A percentile compares a stretch with the other conserved stretches of the same genome.
Evolutionary conservation across 1,140 invertebrate species (phyloP).

Genomic region (Brachionus calyciflorus): DNA sequence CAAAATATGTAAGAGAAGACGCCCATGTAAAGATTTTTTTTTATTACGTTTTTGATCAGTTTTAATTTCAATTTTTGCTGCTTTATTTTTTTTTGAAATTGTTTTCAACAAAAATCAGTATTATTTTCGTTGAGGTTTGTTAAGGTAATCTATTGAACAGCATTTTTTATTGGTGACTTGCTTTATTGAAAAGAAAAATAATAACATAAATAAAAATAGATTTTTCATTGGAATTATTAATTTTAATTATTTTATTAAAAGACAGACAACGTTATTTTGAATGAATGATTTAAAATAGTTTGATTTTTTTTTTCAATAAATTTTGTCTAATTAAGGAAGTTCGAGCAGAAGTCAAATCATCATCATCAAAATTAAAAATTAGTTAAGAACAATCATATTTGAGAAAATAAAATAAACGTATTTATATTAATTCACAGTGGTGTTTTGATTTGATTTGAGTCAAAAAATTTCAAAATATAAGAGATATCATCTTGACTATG

Average conservation of each 20-base stretch:
- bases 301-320: slow-evolving; percentile 5
- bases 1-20: too few species aligned
- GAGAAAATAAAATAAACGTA: slow-evolving; percentile 17
- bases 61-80: too few species aligned
- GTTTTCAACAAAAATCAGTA: too few species aligned
- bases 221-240: not conserved
- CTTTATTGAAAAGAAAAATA: not conserved
- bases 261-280: slow-evolving; percentile 32
- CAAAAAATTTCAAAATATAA: not conserved
- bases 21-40: too few species aligned
- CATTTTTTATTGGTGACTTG: not conserved
- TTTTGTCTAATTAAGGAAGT: slow-evolving; percentile 27
- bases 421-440: slow-evolving; percentile 27
- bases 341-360: slow-evolving; percentile 42
- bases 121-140: too few species aligned
- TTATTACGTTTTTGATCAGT: too few species aligned
- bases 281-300: slow-evolving; percentile 37
- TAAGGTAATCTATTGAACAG: too few species aligned
- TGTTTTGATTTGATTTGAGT: not conserved
- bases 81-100: too few species aligned
- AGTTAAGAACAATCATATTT: not conserved
- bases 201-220: not conserved
- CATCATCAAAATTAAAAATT: slow-evolving; percentile 23
- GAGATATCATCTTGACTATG: slow-evolving; percentile 10
- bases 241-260: not conserved